Evolutionary conservation across 1,140 invertebrate genomes (phyloP).

Genomic region (Thereuonema tuberculata): DNA sequence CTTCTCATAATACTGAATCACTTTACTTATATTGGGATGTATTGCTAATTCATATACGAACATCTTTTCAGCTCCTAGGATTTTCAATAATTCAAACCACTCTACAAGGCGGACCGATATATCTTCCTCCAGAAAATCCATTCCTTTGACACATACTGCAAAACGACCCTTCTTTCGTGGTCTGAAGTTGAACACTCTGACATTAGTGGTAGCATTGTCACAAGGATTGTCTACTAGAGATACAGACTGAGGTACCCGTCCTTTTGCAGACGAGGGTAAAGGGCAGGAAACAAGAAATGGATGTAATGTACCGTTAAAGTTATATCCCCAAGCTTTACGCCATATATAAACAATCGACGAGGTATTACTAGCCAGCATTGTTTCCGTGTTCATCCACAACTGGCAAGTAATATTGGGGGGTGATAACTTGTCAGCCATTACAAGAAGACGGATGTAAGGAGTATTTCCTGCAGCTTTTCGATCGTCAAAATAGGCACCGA

Average conservation of each 20-base stretch:
- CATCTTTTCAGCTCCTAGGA: slow-evolving; percentile 81
- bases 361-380: slow-evolving; percentile 24
- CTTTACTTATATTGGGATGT: slow-evolving; percentile 79
- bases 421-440: slow-evolving; percentile 78
- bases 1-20: slow-evolving; percentile 62
- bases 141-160: slow-evolving; percentile 85
- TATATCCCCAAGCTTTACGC: slow-evolving; percentile 89
- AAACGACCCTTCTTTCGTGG: slow-evolving; percentile 48
- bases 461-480: background rate
- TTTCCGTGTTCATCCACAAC: slow-evolving; percentile 53
- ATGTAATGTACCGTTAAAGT: slow-evolving; percentile 79
- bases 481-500: background rate
- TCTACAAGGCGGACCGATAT: slow-evolving; percentile 78
- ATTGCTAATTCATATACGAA: slow-evolving; percentile 84
- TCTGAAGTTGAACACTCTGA: slow-evolving; percentile 37
- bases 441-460: slow-evolving; percentile 65
- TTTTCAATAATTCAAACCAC: slow-evolving; percentile 77
- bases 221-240: slow-evolving; percentile 72
- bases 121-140: slow-evolving; percentile 85
- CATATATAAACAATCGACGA: slow-evolving; percentile 87
- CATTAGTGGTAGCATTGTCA: slow-evolving; percentile 68
- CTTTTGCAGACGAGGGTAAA: slow-evolving; percentile 37
- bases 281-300: slow-evolving; percentile 81
- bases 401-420: slow-evolving; percentile 71
- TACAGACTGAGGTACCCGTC: slow-evolving; percentile 60